Evolutionary conservation across 2,797 vertebrate species (phyloP).

Genomic region (Ctenopoma kingsleyae): DNA sequence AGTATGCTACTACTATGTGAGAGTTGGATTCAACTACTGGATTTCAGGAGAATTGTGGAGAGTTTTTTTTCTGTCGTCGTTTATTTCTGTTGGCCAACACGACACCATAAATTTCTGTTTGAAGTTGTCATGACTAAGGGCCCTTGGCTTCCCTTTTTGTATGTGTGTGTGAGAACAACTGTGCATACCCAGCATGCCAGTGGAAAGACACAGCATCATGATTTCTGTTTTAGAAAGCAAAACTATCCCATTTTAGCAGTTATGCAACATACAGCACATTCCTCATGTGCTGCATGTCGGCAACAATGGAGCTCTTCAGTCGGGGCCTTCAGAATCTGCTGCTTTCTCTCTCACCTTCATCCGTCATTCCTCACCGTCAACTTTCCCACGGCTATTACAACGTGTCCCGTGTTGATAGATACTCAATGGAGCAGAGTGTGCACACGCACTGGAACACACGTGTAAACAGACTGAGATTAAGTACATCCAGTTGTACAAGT

Average conservation of each 20-base stretch:
- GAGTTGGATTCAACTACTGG: neutral
- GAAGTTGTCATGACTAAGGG: conserved; percentile 52
- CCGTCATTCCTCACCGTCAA: conserved; percentile 51
- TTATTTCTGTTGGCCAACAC: conserved; percentile 61
- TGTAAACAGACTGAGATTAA: conserved; percentile 65
- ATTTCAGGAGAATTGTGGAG: neutral
- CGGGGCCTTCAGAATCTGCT: conserved; percentile 30
- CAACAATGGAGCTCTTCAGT: conserved; percentile 19
- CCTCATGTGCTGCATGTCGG: conserved; percentile 20
- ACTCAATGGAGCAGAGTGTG: conserved; percentile 49
- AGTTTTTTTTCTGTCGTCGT: conserved; percentile 16
- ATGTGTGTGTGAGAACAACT: conserved; percentile 56
- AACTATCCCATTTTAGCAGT: conserved; percentile 12
- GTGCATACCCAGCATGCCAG: conserved; percentile 71
- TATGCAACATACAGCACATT: conserved; percentile 13
- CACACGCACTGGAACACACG: conserved; percentile 11
- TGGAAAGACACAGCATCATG: conserved; percentile 35
- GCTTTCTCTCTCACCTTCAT: conserved; percentile 38
- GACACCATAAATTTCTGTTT: conserved; percentile 60
- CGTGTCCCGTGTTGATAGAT: conserved; percentile 60
- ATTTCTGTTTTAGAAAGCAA: conserved; percentile 41
- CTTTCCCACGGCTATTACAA: conserved; percentile 66
- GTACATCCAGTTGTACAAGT: conserved; percentile 30
- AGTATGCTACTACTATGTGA: no score
- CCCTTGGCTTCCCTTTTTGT: conserved; percentile 33